Evolutionary conservation across 2,888 invertebrate species (phyloP).

Genomic region (Heteropelma amictum): DNA sequence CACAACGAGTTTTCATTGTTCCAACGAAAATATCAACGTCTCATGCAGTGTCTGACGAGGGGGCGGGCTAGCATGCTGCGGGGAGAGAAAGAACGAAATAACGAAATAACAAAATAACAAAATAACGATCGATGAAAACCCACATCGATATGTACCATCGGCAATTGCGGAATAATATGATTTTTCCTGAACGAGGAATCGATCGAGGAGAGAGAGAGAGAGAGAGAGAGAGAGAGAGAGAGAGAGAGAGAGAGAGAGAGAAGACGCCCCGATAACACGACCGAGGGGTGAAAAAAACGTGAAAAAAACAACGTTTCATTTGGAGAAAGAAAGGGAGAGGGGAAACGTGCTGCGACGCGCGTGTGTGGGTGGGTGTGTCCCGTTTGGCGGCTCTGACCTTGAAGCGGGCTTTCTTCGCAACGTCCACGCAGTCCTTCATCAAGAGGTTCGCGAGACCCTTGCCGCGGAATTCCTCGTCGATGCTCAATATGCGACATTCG

Average conservation of each 20-base stretch:
- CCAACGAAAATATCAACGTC: conserved; percentile 56
- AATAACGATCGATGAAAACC: no score
- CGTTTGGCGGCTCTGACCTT: conserved; percentile 79
- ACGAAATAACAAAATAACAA: no score
- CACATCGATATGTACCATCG: background rate
- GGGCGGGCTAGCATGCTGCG: conserved; percentile 73
- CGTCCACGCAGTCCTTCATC: conserved; percentile 83
- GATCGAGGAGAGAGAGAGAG: no score
- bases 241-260: no score
- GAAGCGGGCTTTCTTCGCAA: conserved; percentile 84
- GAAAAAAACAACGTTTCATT: no score
- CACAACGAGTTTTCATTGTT: conserved; percentile 37
- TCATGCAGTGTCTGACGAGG: conserved; percentile 69
- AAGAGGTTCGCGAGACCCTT: conserved; percentile 87
- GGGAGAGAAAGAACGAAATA: conserved; percentile 60
- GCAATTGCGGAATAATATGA: no score
- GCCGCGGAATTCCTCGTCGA: conserved; percentile 85
- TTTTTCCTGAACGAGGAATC: no score
- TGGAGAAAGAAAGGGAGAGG: no score
- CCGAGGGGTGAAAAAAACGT: background rate
- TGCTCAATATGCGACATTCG: conserved; percentile 90
- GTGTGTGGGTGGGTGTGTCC: background rate
- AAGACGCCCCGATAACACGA: no score
- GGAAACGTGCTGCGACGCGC: no score
- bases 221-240: no score